Evolutionary conservation across 2,888 invertebrate species (phyloP), one percentile per base, ranked within the genome.

Genomic region (Pterobdella sp.): DNA sequence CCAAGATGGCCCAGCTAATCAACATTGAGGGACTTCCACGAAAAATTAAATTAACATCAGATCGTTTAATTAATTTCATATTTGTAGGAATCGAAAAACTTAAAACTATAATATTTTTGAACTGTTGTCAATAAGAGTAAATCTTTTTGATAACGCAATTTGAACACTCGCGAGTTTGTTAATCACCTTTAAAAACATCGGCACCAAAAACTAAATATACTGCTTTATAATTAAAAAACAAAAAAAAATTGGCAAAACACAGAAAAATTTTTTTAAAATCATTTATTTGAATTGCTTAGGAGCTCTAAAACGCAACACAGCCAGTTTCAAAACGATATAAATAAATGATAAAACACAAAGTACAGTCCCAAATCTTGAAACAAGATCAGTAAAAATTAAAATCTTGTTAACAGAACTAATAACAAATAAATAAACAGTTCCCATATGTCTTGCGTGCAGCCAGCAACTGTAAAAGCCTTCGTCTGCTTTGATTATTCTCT

Each of bases 391-490:
- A 10, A 31, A 2, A 29, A 56, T 22, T 4, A 26, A n/a, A 14
- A 56, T 22, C 63, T 35, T 63, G n/a, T 42, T 31, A 32, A 71
- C 26, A 29, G 34, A 35, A 7, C 63, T 56, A 22, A 14, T 34
- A 26, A 71, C 71, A 36, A 56, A 71, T 29, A 71, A 71, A 14
- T 56, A 34, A 22, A 71, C 63, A 1, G 71, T 71, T 2, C 71
- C 71, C 10, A 60, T n/a, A 31, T 71, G 71, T 35, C 35, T 52
- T 22, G 56, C 31, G 35, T 71, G 4, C 18, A 56, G 18, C 71
- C 71, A 71, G 63, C 71, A 71, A 60, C 71, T 71, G 64, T 64
- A 73, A 26, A 36, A 42, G 1, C 64, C 49, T 69, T 69, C 35
- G 68, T 73, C 73, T 34, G 35, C 56, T 42, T 64, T 69, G 37